Conservation (phyloP, 2,113 vertebrate species). For the Marmota monax region DNA sequence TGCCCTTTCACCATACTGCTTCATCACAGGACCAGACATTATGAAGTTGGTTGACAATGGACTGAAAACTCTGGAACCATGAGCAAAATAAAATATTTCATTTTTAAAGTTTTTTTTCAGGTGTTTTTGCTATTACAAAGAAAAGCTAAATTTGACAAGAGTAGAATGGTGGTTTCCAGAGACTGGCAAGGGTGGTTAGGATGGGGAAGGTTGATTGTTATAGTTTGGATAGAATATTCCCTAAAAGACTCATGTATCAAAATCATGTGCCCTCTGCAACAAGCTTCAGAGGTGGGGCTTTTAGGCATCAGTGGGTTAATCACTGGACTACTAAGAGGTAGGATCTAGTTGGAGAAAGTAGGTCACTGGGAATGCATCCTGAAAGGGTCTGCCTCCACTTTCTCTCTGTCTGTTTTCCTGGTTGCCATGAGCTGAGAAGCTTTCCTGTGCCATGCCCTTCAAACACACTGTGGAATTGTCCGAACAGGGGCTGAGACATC, state of each 20-base stretch:
- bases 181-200: background rate
- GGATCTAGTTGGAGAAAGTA: too few relatives aligned
- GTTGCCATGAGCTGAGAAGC: too few relatives aligned
- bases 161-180: background rate
- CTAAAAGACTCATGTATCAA: too few relatives aligned
- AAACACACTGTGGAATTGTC: background rate
- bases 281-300: too few relatives aligned
- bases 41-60: background rate
- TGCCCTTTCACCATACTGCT: background rate
- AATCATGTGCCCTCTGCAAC: too few relatives aligned
- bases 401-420: too few relatives aligned
- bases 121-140: background rate
- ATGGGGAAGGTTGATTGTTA: background rate
- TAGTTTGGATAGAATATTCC: too few relatives aligned
- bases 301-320: too few relatives aligned
- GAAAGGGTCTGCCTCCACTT: too few relatives aligned
- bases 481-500: background rate
- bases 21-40: background rate
- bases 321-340: too few relatives aligned
- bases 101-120: background rate
- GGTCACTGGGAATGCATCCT: too few relatives aligned
- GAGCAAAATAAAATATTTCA: background rate
- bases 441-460: background rate
- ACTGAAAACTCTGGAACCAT: background rate
- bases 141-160: background rate